Evolutionary conservation across 2,888 invertebrate genomes (phyloP).

Genomic region (Yponomeuta evonymella): DNA sequence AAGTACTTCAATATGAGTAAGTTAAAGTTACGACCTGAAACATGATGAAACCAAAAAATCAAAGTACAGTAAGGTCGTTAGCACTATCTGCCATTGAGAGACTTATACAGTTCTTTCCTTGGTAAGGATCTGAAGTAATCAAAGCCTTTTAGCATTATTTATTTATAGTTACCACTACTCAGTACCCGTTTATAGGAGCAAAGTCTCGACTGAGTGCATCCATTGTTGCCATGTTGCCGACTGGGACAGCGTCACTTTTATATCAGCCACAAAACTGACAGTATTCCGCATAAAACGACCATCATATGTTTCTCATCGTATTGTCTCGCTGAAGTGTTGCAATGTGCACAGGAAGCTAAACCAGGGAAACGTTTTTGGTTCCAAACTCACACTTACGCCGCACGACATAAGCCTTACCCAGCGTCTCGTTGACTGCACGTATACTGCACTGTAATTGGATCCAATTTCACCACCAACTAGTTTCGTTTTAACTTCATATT

Average conservation of each 20-base stretch:
- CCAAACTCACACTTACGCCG: too few species aligned
- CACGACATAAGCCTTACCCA: too few species aligned
- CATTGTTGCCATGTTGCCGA: constrained; percentile 32
- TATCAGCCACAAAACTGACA: constrained; percentile 41
- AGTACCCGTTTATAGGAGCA: constrained; percentile 19
- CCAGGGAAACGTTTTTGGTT: too few species aligned
- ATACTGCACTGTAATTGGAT: background rate
- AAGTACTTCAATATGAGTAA: too few species aligned
- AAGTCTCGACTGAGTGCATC: constrained; percentile 30
- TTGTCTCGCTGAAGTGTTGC: constrained; percentile 30
- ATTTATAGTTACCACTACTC: too few species aligned
- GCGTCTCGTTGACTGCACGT: background rate
- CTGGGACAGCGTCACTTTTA: constrained; percentile 39
- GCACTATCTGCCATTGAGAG: too few species aligned
- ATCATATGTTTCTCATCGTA: constrained; percentile 34
- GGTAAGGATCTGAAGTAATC: too few species aligned
- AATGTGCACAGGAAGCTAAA: background rate
- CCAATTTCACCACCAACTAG: background rate
- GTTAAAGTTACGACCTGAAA: too few species aligned
- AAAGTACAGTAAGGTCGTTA: too few species aligned
- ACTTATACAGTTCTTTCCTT: too few species aligned
- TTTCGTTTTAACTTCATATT: background rate
- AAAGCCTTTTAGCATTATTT: too few species aligned
- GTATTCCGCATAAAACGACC: constrained; percentile 48
- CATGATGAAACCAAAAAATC: too few species aligned